phyloP scores from a whole-genome alignment of 1,140 invertebrate species.

The Whitmania pigra region DNA sequence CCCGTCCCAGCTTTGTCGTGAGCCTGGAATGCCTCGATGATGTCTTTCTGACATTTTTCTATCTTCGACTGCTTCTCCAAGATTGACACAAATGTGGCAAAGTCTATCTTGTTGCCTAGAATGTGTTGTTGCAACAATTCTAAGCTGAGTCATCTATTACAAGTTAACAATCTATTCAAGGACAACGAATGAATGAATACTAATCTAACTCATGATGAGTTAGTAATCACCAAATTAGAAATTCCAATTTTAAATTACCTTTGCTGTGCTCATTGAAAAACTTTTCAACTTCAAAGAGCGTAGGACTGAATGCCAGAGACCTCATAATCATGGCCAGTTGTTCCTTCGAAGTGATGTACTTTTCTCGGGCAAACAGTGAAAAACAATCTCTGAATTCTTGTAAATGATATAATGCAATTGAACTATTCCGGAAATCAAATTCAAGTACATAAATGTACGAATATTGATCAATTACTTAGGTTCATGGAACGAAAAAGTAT shows the following conservation, averaged over 20 bases:
- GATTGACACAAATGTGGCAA: conserved; percentile 85
- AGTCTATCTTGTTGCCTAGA: conserved; percentile 74
- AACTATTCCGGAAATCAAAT: not conserved
- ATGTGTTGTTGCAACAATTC: not conserved
- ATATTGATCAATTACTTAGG: no score
- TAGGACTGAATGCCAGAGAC: conserved; percentile 79
- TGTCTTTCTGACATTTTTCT: conserved; percentile 77
- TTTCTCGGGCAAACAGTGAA: conserved; percentile 70
- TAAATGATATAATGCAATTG: conserved; percentile 30
- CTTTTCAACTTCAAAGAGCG: conserved; percentile 70
- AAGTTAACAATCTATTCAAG: no score
- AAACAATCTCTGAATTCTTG: conserved; percentile 87
- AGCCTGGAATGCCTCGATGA: conserved; percentile 74
- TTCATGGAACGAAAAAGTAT: no score
- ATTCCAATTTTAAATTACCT: conserved; percentile 24
- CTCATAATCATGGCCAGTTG: conserved; percentile 85
- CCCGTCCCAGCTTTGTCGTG: conserved; percentile 62
- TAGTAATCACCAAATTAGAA: no score
- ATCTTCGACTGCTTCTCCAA: conserved; percentile 77
- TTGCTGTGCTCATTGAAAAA: conserved; percentile 64
- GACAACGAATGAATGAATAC: no score
- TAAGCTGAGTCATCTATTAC: no score
- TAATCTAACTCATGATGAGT: no score
- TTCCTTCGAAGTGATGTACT: conserved; percentile 71
- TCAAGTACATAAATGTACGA: no score